Conservation (phyloP, 2,888 invertebrate species). For the Teinopalpus imperialis region DNA sequence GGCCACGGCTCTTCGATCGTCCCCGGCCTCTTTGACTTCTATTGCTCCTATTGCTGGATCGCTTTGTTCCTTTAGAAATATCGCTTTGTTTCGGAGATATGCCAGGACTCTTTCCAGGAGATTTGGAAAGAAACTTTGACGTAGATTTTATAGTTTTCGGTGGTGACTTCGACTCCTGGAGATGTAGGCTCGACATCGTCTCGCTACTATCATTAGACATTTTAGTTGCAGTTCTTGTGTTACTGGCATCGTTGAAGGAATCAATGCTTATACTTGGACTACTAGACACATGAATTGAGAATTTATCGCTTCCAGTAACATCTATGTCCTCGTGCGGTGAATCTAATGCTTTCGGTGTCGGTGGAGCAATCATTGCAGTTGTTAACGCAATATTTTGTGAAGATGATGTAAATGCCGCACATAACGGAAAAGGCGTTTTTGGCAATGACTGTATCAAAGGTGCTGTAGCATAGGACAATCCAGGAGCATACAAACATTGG, state of each 20-base stretch:
- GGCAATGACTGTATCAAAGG: constrained; percentile 78
- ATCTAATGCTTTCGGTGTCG: constrained; percentile 74
- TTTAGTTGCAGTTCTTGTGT: constrained; percentile 53
- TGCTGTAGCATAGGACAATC: constrained; percentile 79
- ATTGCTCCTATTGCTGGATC: constrained; percentile 61
- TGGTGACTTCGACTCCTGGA: constrained; percentile 61
- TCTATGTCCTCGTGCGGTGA: constrained; percentile 71
- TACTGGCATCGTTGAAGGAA: constrained; percentile 57
- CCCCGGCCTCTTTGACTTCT: constrained; percentile 75
- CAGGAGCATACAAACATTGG: constrained; percentile 82
- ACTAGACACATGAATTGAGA: constrained; percentile 63
- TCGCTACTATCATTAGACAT: constrained; percentile 64
- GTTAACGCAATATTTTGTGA: constrained; percentile 91
- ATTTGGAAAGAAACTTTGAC: constrained; percentile 84
- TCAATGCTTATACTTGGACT: constrained; percentile 65
- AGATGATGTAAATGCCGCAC: constrained; percentile 91
- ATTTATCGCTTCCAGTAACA: constrained; percentile 59
- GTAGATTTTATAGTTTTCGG: constrained; percentile 79
- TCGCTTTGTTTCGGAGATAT: constrained; percentile 86
- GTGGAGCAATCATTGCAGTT: constrained; percentile 89
- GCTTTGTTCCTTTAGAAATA: constrained; percentile 56
- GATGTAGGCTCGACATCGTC: constrained; percentile 47
- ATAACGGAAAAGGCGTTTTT: constrained; percentile 78
- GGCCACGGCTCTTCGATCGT: constrained; percentile 70
- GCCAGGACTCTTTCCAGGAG: constrained; percentile 86